Evolutionary conservation across 1,140 invertebrate genomes (phyloP).

Genomic region (Rhyzopertha dominica): DNA sequence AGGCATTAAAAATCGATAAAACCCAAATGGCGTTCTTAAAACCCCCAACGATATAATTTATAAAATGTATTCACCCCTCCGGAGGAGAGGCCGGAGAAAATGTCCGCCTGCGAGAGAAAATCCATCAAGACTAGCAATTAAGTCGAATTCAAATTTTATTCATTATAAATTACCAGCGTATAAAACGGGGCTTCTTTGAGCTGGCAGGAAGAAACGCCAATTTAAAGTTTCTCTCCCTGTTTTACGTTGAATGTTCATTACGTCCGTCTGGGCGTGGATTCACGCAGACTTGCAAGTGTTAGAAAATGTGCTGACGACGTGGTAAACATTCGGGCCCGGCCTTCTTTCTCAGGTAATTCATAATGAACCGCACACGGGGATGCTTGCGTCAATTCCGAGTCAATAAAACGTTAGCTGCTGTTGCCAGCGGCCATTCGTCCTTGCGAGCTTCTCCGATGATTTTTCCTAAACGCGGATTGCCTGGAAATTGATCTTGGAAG

Average conservation of each 20-base stretch:
- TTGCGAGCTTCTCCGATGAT: too few relatives aligned
- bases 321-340: too few relatives aligned
- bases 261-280: too few relatives aligned
- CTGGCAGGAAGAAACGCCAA: conserved; percentile 41
- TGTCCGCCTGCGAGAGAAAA: conserved; percentile 39
- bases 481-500: too few relatives aligned
- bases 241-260: conserved; percentile 18
- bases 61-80: conserved; percentile 38
- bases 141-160: conserved; percentile 47
- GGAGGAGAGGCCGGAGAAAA: conserved; percentile 32
- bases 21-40: conserved; percentile 38
- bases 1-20: conserved; percentile 39
- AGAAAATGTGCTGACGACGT: too few relatives aligned
- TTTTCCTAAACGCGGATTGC: too few relatives aligned
- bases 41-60: conserved; percentile 33
- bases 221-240: conserved; percentile 40
- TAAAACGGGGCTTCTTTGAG: conserved; percentile 42
- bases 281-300: too few relatives aligned
- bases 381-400: too few relatives aligned
- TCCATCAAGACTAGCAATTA: conserved; percentile 46
- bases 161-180: conserved; percentile 51
- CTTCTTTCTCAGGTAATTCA: too few relatives aligned
- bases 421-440: too few relatives aligned
- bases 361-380: too few relatives aligned
- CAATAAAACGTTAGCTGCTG: too few relatives aligned